A percentile compares a stretch with the other conserved stretches of the same genome.
Evolutionary conservation across 2,113 vertebrate species (phyloP).

Genomic region (Corvus cornix): DNA sequence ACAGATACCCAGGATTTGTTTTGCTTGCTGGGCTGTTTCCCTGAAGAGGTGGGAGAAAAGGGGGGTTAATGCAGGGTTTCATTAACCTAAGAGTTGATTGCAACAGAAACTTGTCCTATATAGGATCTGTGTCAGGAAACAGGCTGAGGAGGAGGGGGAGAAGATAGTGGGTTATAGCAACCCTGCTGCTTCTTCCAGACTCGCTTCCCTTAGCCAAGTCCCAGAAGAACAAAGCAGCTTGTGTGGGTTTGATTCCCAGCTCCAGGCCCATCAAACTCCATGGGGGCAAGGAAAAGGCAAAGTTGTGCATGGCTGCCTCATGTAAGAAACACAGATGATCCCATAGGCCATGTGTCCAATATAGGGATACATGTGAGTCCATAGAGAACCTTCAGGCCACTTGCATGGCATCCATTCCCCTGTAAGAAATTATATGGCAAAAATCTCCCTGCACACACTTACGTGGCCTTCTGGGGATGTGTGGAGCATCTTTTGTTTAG

Average conservation of each 20-base stretch:
- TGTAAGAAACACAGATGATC: background rate
- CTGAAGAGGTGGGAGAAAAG: background rate
- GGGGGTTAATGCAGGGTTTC: constrained; percentile 9
- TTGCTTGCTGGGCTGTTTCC: background rate
- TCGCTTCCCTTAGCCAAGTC: fast-evolving
- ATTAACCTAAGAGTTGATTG: constrained; percentile 41
- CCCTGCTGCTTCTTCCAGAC: background rate
- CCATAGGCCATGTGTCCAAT: background rate
- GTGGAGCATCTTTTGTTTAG: background rate
- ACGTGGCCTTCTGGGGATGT: background rate
- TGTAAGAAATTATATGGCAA: background rate
- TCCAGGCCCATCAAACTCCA: background rate
- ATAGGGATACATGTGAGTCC: fast-evolving
- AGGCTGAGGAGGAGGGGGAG: background rate
- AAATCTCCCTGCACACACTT: background rate
- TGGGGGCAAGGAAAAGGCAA: background rate
- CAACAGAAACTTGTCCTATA: constrained; percentile 15
- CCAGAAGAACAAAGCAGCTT: background rate
- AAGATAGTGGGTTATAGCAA: background rate
- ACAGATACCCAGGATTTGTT: background rate
- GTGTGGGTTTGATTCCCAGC: background rate
- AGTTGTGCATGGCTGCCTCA: background rate
- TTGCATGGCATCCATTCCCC: background rate
- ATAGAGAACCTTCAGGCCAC: background rate
- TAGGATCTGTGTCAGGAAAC: constrained; percentile 35